Evolutionary conservation across 2,797 vertebrate species (phyloP).

Genomic region (Sebastes trivittatus): DNA sequence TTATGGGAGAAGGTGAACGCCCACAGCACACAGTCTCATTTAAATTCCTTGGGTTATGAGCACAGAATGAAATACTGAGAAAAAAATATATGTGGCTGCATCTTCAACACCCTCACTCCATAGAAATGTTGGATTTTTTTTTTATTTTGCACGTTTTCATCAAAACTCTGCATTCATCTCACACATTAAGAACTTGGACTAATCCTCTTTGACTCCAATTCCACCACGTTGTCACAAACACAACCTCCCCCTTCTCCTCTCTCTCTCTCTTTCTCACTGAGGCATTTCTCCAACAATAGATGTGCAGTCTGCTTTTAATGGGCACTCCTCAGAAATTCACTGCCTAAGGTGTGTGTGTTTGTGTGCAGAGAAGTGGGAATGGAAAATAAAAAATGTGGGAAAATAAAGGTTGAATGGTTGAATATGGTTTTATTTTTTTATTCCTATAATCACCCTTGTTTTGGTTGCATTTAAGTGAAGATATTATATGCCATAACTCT

Average conservation of each 20-base stretch:
- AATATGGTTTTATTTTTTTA: not conserved
- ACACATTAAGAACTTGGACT: conserved; percentile 61
- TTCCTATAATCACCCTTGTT: not conserved
- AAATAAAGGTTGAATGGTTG: not conserved
- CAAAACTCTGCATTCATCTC: not conserved
- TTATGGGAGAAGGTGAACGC: conserved; percentile 41
- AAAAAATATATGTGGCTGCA: not conserved
- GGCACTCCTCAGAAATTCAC: not conserved
- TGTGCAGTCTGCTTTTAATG: conserved; percentile 15
- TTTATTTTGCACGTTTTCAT: not conserved
- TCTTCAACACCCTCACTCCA: accelerated
- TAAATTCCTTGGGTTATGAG: not conserved
- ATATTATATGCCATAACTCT: not conserved
- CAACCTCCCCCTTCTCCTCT: conserved; percentile 5
- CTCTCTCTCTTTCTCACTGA: conserved; percentile 3
- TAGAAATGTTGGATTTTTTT: not conserved
- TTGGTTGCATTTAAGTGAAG: not conserved
- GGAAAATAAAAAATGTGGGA: not conserved
- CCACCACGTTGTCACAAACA: conserved; percentile 73
- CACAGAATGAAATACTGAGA: not conserved
- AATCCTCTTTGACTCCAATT: conserved; percentile 63
- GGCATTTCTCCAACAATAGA: conserved; percentile 49
- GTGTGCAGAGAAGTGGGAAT: conserved; percentile 4
- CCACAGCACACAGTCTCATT: conserved; percentile 2
- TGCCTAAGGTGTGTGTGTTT: conserved; percentile 40